Conservation (phyloP, 2,113 vertebrate genomes). For the Ranitomeya imitator region DNA sequence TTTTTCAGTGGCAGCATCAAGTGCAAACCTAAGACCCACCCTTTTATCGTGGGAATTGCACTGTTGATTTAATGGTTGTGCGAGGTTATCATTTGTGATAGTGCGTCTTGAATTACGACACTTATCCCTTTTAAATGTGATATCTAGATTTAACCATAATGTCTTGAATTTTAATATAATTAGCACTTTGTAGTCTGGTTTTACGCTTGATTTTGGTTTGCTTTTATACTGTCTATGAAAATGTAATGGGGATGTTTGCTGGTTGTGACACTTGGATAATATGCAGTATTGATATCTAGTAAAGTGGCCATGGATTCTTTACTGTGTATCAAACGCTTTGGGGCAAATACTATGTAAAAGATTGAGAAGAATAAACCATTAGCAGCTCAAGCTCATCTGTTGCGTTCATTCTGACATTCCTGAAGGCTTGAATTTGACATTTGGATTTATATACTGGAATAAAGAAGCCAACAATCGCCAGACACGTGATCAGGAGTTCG, state of each 20-base stretch:
- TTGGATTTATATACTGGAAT: neutral
- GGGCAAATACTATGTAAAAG: neutral
- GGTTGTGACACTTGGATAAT: neutral
- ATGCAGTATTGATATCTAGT: neutral
- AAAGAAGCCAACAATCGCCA: neutral
- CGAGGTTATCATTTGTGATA: neutral
- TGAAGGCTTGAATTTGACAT: neutral
- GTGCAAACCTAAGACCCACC: neutral
- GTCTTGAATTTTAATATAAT: constrained; percentile 41
- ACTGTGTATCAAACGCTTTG: neutral
- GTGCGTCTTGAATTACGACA: neutral
- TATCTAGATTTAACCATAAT: constrained; percentile 9
- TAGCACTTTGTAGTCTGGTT: constrained; percentile 22
- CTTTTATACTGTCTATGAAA: neutral
- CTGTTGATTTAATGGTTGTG: neutral
- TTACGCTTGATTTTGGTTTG: neutral
- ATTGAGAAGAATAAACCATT: neutral
- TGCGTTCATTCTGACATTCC: neutral
- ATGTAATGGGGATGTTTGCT: neutral
- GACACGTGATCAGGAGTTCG: neutral
- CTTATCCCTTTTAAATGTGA: constrained; percentile 44
- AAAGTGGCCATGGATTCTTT: neutral
- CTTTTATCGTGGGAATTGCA: neutral
- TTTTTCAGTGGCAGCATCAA: neutral
- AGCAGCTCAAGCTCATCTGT: neutral